phyloP scores from a whole-genome alignment of 1,140 invertebrate genomes.

The Rhopalosiphum maidis region DNA sequence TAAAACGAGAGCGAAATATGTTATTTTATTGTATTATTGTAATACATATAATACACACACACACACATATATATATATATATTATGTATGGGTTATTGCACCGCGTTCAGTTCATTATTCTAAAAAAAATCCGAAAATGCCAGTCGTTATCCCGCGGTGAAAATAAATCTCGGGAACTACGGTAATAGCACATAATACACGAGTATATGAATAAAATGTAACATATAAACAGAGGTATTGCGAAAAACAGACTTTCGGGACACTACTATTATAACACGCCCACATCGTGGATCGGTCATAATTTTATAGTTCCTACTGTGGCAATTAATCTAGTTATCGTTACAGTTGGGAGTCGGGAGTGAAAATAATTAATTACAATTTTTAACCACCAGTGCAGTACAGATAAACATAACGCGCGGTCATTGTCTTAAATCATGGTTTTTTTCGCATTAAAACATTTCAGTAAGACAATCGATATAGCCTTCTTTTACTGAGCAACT shows the following conservation, averaged over 20 bases:
- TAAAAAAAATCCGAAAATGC: neutral
- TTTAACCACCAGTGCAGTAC: neutral
- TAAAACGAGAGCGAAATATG: slow-evolving; percentile 2
- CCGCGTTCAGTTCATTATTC: neutral
- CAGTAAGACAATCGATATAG: too few species aligned
- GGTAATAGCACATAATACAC: neutral
- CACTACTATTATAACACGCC: neutral
- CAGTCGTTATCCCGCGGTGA: neutral
- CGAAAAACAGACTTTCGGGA: neutral
- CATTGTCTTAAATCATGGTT: too few species aligned
- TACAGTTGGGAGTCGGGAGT: too few species aligned
- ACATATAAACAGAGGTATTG: neutral
- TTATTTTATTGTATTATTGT: neutral
- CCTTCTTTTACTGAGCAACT: fast-evolving
- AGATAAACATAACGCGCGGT: too few species aligned
- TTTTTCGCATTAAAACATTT: too few species aligned
- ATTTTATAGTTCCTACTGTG: neutral
- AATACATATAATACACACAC: neutral
- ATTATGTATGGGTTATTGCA: neutral
- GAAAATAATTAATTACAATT: neutral
- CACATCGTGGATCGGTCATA: neutral
- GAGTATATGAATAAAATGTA: neutral
- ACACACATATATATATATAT: neutral
- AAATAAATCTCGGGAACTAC: neutral
- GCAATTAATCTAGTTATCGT: neutral